Percentiles rank a stretch among this genome's conserved stretches.
Evolutionary conservation across 2,888 invertebrate genomes (phyloP).

Genomic region (Drosophila sordidula): DNA sequence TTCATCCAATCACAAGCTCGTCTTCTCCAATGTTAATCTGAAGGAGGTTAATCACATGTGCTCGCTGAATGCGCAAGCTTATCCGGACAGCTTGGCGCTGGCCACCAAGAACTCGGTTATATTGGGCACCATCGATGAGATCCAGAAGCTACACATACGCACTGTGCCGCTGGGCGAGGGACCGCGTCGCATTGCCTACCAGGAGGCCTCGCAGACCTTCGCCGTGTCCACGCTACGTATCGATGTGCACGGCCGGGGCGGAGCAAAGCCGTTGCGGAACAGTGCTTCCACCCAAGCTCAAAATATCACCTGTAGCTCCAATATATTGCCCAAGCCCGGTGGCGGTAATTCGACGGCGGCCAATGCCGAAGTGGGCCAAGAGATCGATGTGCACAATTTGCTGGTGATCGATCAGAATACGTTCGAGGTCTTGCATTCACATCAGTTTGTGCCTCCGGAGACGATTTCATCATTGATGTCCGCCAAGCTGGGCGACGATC

Average conservation of each 20-base stretch:
- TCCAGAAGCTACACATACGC: slow-evolving; percentile 98
- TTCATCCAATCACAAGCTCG: slow-evolving; percentile 99
- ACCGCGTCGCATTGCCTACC: slow-evolving; percentile 97
- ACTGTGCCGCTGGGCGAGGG: slow-evolving; percentile 98
- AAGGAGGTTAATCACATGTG: slow-evolving; percentile 99
- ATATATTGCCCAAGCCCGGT: slow-evolving; percentile 85
- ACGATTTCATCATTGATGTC: slow-evolving; percentile 96
- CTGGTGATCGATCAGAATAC: slow-evolving; percentile 98
- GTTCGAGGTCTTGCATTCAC: slow-evolving; percentile 97
- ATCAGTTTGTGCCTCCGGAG: slow-evolving; percentile 96
- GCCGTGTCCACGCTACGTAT: slow-evolving; percentile 96
- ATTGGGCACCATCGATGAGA: slow-evolving; percentile 99
- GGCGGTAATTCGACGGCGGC: slow-evolving; percentile 84
- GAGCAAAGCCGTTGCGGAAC: slow-evolving; percentile 88
- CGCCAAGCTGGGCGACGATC: slow-evolving; percentile 95
- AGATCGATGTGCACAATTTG: slow-evolving; percentile 95
- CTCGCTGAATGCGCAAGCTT: slow-evolving; percentile 97
- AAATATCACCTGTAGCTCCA: slow-evolving; percentile 87
- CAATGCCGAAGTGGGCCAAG: slow-evolving; percentile 88
- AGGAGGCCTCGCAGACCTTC: slow-evolving; percentile 96
- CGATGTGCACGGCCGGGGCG: slow-evolving; percentile 93
- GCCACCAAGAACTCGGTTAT: slow-evolving; percentile 87
- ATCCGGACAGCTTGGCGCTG: slow-evolving; percentile 91
- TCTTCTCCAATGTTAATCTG: slow-evolving; percentile 98
- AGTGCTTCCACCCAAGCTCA: slow-evolving; percentile 93